These are phyloP conservation scores for Meghimatium bilineatum DNA, from an alignment of 2,888 invertebrate species.

Conservation along the genomic window DNA sequence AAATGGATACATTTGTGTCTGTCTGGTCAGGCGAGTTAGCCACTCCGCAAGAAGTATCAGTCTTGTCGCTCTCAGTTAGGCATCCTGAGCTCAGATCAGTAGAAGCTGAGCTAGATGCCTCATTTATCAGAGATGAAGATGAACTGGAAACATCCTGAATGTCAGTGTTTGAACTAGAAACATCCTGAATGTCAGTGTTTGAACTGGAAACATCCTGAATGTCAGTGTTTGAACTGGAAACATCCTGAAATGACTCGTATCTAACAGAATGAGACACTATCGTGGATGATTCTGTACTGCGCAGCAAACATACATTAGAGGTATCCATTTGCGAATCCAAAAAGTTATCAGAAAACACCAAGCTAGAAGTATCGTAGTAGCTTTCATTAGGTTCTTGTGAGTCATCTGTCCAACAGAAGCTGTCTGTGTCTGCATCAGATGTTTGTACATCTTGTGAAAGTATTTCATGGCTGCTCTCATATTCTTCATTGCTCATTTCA, in stretches of 20 bases:
- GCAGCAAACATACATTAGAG: background rate
- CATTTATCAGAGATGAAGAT: too few species aligned
- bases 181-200: too few species aligned
- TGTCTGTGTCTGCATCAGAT: background rate
- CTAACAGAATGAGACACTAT: background rate
- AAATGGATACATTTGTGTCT: too few species aligned
- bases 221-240: background rate
- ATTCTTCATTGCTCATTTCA: constrained; percentile 10
- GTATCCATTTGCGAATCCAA: constrained; percentile 4
- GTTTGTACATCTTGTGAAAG: background rate
- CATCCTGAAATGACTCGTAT: background rate
- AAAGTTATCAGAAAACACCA: constrained; percentile 28
- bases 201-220: background rate
- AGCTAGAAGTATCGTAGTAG: constrained; percentile 38
- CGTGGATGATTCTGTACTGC: background rate
- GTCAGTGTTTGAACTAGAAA: too few species aligned
- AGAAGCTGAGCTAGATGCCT: too few species aligned
- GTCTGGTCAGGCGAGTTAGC: background rate
- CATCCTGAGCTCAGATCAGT: background rate
- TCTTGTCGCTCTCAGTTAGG: background rate
- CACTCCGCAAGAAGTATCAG: background rate
- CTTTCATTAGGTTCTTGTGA: constrained; percentile 3
- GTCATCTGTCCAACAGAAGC: background rate
- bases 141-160: background rate
- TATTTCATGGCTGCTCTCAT: constrained; percentile 28